Evolutionary conservation across 2,797 vertebrate species (phyloP).

Genomic region (Pogonophryne albipinna): DNA sequence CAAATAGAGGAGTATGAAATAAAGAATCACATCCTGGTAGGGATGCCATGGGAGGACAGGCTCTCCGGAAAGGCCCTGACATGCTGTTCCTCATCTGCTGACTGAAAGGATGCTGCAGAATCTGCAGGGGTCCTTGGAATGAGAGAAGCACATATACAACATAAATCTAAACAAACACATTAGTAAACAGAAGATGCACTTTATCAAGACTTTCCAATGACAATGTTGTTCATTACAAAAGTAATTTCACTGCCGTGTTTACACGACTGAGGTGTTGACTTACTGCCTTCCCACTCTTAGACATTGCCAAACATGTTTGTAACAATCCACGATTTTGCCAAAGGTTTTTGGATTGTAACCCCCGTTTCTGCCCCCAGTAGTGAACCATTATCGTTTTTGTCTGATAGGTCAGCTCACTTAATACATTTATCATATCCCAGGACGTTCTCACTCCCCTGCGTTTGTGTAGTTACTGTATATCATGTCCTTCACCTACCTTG

Average conservation of each 20-base stretch:
- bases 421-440: neutral
- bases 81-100: conserved; percentile 34
- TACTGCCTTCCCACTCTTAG: neutral
- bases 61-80: conserved; percentile 18
- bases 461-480: conserved; percentile 1
- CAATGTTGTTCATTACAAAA: neutral
- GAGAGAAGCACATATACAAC: conserved; percentile 34
- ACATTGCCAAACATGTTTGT: neutral
- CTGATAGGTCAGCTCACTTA: conserved; percentile 7
- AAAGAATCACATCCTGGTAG: conserved; percentile 19
- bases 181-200: neutral
- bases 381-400: neutral
- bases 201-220: neutral
- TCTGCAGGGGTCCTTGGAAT: conserved; percentile 40
- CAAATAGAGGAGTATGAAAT: conserved; percentile 39
- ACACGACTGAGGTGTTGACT: neutral
- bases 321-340: neutral
- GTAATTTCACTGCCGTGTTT: neutral
- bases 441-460: neutral
- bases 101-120: conserved; percentile 28
- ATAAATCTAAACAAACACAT: neutral
- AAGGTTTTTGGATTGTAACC: neutral
- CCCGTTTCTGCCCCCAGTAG: neutral
- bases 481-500: conserved; percentile 35
- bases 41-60: conserved; percentile 39